Conservation (phyloP, 1,140 invertebrate species). For the Samia ricini region DNA sequence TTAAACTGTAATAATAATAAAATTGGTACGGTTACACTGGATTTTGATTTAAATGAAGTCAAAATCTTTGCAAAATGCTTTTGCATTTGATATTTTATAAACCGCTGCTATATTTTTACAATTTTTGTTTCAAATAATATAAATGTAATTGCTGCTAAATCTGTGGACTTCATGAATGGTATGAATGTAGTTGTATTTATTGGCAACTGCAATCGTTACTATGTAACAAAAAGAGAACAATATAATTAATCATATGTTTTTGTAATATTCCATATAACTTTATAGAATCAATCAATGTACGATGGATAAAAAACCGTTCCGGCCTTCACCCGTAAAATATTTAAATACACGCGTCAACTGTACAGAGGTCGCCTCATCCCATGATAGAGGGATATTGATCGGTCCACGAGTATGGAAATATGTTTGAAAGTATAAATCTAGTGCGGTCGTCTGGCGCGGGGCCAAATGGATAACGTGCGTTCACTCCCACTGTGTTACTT, state of each 20-base stretch:
- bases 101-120: too few species aligned
- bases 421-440: slow-evolving; percentile 35
- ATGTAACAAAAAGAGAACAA: not conserved
- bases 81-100: too few species aligned
- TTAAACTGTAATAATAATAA: too few species aligned
- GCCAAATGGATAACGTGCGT: slow-evolving; percentile 22
- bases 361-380: not conserved
- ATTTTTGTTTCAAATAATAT: too few species aligned
- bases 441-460: slow-evolving; percentile 29
- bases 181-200: too few species aligned
- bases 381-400: slow-evolving; percentile 27
- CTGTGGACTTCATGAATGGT: too few species aligned
- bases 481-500: slow-evolving; percentile 2
- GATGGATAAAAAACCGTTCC: not conserved
- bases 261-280: not conserved
- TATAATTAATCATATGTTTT: not conserved
- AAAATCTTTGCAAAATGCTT: too few species aligned
- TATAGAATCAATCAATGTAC: not conserved
- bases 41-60: too few species aligned
- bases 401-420: slow-evolving; percentile 30
- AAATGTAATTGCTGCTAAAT: too few species aligned
- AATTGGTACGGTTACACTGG: too few species aligned
- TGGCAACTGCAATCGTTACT: not conserved
- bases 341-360: not conserved
- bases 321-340: not conserved